These are phyloP conservation scores for Julus scanicus DNA, from an alignment of 2,888 invertebrate genomes.

Conservation along the genomic window DNA sequence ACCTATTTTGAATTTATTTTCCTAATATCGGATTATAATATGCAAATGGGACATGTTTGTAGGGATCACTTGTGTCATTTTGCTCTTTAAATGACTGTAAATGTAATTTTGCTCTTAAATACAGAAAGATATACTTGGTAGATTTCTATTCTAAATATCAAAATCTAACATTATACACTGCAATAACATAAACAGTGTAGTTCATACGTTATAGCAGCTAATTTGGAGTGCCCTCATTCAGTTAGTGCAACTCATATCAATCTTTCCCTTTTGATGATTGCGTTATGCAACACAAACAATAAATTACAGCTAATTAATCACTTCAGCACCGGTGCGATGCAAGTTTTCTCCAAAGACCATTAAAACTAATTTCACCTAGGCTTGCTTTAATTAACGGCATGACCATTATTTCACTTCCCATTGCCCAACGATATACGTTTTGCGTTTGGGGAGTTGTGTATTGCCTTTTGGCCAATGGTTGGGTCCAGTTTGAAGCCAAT, in stretches of 20 bases:
- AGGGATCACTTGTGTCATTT: no score
- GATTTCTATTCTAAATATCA: no score
- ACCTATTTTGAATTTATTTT: no score
- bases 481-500: background rate
- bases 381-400: constrained; percentile 11
- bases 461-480: background rate
- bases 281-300: background rate
- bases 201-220: no score
- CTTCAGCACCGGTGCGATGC: background rate
- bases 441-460: background rate
- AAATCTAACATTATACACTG: no score
- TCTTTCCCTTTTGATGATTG: background rate
- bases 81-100: no score
- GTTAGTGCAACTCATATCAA: background rate
- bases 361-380: constrained; percentile 18
- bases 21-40: no score
- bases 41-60: no score
- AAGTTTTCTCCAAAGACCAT: background rate
- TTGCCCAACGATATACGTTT: background rate
- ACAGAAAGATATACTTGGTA: no score
- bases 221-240: no score
- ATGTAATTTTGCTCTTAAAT: no score
- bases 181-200: no score
- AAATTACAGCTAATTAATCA: constrained; percentile 5
- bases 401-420: constrained; percentile 30